Conservation (phyloP, 2,113 vertebrate species). For the Pollimyrus isidori region DNA sequence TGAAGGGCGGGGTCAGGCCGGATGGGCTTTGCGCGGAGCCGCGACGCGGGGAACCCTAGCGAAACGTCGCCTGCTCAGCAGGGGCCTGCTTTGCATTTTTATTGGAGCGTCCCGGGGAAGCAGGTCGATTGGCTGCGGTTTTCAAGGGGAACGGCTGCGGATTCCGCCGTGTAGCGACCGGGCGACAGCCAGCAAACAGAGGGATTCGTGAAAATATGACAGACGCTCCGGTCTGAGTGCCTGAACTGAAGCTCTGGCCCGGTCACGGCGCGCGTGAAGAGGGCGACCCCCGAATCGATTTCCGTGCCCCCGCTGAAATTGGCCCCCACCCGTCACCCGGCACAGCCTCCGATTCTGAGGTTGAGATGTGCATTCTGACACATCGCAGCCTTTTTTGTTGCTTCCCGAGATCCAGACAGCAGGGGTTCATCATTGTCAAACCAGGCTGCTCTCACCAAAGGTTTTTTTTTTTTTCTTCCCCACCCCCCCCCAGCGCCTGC, state of each 20-base stretch:
- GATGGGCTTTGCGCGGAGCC: not conserved
- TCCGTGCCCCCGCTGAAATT: not conserved
- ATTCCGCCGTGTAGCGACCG: not conserved
- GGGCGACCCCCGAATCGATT: not conserved
- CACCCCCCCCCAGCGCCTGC: not conserved
- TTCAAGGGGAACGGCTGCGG: not conserved
- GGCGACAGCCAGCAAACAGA: not conserved
- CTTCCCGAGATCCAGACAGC: not conserved
- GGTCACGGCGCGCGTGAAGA: not conserved
- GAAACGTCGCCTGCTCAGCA: not conserved
- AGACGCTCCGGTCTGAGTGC: not conserved
- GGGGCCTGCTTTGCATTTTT: slow-evolving; percentile 10
- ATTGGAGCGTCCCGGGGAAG: slow-evolving; percentile 4
- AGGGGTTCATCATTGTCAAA: not conserved
- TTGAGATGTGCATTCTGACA: not conserved
- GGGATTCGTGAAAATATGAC: not conserved
- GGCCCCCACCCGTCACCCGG: not conserved
- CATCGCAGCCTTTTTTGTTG: not conserved
- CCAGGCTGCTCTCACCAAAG: not conserved
- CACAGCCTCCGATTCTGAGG: not conserved
- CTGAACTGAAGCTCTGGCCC: not conserved
- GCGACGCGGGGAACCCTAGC: not conserved
- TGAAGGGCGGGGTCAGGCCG: not conserved
- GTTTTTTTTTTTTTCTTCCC: not conserved
- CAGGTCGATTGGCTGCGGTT: not conserved